Conservation (phyloP, 1,140 invertebrate genomes). For the Nylanderia fulva region DNA sequence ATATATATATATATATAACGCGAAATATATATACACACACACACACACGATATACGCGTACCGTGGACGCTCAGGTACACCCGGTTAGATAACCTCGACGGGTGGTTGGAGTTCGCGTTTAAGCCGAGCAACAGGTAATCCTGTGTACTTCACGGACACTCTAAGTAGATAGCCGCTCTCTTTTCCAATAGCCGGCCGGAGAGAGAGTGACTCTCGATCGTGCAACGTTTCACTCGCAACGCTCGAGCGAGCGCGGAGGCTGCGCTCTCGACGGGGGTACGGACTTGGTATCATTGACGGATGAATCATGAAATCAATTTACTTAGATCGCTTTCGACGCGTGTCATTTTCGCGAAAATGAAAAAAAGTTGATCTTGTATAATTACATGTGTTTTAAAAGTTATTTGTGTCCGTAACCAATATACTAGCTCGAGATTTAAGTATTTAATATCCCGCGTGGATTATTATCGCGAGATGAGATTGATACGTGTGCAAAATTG, state of each 20-base stretch:
- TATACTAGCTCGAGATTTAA: too few relatives aligned
- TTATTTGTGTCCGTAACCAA: too few relatives aligned
- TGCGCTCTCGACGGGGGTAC: conserved; percentile 62
- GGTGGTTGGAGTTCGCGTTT: conserved; percentile 62
- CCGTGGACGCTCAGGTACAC: conserved; percentile 42
- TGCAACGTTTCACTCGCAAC: conserved; percentile 26
- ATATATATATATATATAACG: too few relatives aligned
- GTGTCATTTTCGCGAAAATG: neutral
- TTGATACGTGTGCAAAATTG: conserved; percentile 58
- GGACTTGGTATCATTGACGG: conserved; percentile 44
- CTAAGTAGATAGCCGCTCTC: conserved; percentile 72
- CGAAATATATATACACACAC: too few relatives aligned
- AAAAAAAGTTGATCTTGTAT: neutral
- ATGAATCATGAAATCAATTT: conserved; percentile 40
- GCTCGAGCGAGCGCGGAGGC: conserved; percentile 60
- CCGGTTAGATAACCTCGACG: conserved; percentile 70
- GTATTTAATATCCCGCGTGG: conserved; percentile 19
- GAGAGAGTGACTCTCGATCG: conserved; percentile 33
- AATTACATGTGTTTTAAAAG: neutral
- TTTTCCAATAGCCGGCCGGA: conserved; percentile 39
- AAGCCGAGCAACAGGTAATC: conserved; percentile 68
- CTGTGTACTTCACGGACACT: conserved; percentile 61
- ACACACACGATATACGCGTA: conserved; percentile 44
- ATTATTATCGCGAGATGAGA: conserved; percentile 20
- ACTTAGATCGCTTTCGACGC: conserved; percentile 1